Evolutionary conservation across 92 coral and sea anemone genomes (phyloP), one percentile per base, ranked within the genome.

Genomic region (Parazoanthus darwini): DNA sequence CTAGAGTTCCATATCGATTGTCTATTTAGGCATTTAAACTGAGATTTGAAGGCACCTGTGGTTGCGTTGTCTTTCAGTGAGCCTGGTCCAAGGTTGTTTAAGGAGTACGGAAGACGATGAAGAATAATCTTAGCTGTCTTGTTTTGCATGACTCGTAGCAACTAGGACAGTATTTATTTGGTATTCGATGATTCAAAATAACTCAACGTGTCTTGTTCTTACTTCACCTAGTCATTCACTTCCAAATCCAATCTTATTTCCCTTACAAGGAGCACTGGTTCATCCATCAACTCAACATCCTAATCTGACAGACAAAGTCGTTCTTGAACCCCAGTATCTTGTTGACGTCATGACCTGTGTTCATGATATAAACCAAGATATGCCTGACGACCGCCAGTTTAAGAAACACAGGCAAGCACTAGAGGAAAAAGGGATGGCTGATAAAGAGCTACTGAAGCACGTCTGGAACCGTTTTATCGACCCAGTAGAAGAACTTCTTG

Each of bases 321-420:
- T 93, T 33, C 75, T 93, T 44, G 86, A 90, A 23, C 96, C 96
- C 5, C 96, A 93, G 78, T 88, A 85, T 70, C 92, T 93, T 36
- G 96, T 93, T 39, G 89, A 93, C 76, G 92, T 93, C 37, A 93
- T 93, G 96, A 93, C 96, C 26, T 37, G 93, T 26, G 51, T 93
- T 70, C 93, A 93, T 70, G 96, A 93, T 6, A 92, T 92, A n/a
- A 79, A 85, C 46, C 51, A 58, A 1, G 67, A 74, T 20, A 29
- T 81, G 77, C 82, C 77, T 63, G 85, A 78, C 7, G 88, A 85
- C 20, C 94, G 94, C 37, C 91, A 87, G 67, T 89, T 82, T 36
- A 51, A 72, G 43, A 39, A 33, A 22, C 88, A 92, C 4, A 92
- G 94, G 89, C 8, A 81, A 25, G 59, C 26, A 2, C 87, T 92